These are phyloP conservation scores for Tetramorium simillimum DNA, from an alignment of 1,140 invertebrate species.

Conservation along the genomic window DNA sequence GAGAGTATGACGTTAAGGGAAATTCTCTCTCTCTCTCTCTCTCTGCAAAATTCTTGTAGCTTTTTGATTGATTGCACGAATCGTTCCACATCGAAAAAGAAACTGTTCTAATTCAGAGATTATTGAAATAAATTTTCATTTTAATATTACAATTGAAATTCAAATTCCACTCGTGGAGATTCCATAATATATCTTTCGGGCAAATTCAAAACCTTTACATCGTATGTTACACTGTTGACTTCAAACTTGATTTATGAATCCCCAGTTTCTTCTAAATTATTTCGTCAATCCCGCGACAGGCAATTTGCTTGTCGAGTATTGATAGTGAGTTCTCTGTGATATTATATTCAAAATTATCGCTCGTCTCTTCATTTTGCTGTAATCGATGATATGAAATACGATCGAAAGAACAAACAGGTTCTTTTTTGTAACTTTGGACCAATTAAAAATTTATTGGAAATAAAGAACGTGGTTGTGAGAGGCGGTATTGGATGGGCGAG, in stretches of 20 bases:
- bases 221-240: background rate
- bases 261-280: conserved; percentile 12
- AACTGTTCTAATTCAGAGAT: background rate
- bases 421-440: background rate
- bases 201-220: background rate
- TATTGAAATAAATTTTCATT: background rate
- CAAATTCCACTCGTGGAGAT: background rate
- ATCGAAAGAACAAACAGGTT: background rate
- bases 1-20: background rate
- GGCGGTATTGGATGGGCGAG: background rate
- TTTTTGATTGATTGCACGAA: conserved; percentile 7
- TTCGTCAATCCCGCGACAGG: conserved; percentile 22
- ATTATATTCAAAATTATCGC: conserved; percentile 8
- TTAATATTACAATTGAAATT: background rate
- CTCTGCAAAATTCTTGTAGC: background rate
- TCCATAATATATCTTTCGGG: background rate
- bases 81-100: background rate
- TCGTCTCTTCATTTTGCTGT: background rate
- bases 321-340: background rate
- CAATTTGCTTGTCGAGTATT: conserved; percentile 24
- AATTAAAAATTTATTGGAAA: conserved; percentile 22
- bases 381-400: conserved; percentile 20
- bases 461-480: background rate
- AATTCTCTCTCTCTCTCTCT: background rate
- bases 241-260: conserved; percentile 36